Percentiles rank a stretch among this genome's conserved stretches.
Evolutionary conservation across 2,888 invertebrate genomes (phyloP).

Genomic region (Ptycholaimellus sp.): DNA sequence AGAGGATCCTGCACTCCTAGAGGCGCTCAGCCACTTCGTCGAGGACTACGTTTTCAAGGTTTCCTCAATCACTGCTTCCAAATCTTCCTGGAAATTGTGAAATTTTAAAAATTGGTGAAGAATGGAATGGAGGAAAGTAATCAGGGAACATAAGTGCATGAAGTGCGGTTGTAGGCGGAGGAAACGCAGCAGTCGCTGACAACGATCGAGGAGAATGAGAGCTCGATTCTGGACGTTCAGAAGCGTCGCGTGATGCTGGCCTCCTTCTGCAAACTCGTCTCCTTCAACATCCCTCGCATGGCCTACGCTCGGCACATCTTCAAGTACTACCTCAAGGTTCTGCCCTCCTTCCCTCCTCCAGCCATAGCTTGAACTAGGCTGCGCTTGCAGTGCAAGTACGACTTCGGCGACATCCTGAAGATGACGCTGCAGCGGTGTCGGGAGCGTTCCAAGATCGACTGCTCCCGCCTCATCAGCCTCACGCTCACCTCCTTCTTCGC

Average conservation of each 20-base stretch:
- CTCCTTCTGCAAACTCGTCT: conserved; percentile 84
- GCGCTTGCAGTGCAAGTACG: conserved; percentile 56
- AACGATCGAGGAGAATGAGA: too few relatives aligned
- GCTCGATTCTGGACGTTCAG: too few relatives aligned
- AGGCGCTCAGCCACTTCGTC: conserved; percentile 31
- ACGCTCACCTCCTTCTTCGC: conserved; percentile 67
- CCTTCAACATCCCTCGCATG: conserved; percentile 83
- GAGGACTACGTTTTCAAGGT: conserved; percentile 19
- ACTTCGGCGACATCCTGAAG: conserved; percentile 95
- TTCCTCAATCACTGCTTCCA: too few relatives aligned
- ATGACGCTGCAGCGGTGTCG: conserved; percentile 81
- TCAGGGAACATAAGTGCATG: too few relatives aligned
- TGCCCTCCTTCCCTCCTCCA: neutral
- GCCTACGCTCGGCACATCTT: conserved; percentile 71
- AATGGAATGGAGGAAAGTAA: too few relatives aligned
- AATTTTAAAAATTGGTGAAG: too few relatives aligned
- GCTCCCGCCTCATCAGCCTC: conserved; percentile 72
- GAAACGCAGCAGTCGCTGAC: neutral
- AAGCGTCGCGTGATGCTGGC: conserved; percentile 83
- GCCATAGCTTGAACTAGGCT: conserved; percentile 5
- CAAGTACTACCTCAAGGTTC: conserved; percentile 78
- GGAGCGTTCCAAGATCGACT: conserved; percentile 86
- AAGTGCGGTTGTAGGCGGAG: too few relatives aligned
- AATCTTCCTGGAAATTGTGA: too few relatives aligned
- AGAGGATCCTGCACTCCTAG: conserved; percentile 23